phyloP scores from a whole-genome alignment of 2,797 vertebrate genomes.

The Tokudaia tokunoshimensis region DNA sequence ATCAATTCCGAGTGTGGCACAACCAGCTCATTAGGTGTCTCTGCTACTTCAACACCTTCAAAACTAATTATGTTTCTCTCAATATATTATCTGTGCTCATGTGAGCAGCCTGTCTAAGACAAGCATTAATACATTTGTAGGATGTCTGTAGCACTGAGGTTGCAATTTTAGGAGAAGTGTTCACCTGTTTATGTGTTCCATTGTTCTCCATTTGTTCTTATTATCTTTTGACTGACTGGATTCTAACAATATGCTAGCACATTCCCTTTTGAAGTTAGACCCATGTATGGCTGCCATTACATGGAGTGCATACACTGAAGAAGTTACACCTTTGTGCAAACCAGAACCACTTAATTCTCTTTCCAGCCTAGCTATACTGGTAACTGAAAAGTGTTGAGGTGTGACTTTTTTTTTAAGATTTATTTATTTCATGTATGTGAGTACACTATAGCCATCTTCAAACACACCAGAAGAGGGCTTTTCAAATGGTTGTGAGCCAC shows the following conservation, averaged over 20 bases:
- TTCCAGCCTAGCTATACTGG: not conserved
- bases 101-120: slow-evolving; percentile 56
- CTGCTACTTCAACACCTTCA: slow-evolving; percentile 56
- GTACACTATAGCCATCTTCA: not conserved
- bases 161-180: not conserved
- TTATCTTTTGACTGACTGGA: slow-evolving; percentile 8
- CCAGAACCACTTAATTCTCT: not conserved
- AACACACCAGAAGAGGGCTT: not conserved
- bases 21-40: slow-evolving; percentile 60
- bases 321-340: slow-evolving; percentile 7
- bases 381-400: slow-evolving; percentile 34
- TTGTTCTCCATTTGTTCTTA: not conserved
- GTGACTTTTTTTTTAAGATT: not conserved
- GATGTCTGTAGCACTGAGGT: not conserved
- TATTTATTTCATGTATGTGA: not conserved
- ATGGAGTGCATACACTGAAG: not conserved
- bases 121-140: slow-evolving; percentile 31
- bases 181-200: slow-evolving; percentile 9
- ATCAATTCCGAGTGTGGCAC: slow-evolving; percentile 51
- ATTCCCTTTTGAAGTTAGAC: slow-evolving; percentile 34
- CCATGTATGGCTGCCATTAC: not conserved
- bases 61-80: slow-evolving; percentile 67
- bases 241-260: not conserved
- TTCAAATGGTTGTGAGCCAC: not conserved
- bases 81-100: slow-evolving; percentile 45